Conservation (phyloP, 2,888 invertebrate genomes). For the Protonemura montana region DNA sequence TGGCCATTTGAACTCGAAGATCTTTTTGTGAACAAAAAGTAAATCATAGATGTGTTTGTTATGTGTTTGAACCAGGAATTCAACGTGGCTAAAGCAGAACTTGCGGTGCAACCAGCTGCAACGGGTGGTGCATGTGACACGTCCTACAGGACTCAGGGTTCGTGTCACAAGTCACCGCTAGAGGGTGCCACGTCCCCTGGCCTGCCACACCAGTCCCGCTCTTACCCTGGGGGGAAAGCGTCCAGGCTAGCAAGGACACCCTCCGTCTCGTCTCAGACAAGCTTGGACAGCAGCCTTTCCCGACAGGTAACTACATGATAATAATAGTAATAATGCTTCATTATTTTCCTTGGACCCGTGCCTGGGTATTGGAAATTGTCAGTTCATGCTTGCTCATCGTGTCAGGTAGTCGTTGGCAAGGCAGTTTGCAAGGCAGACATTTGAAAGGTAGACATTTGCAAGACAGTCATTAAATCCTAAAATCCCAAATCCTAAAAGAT, state of each 20-base stretch:
- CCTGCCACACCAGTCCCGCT: constrained; percentile 70
- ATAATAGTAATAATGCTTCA: too few species aligned
- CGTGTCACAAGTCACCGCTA: constrained; percentile 61
- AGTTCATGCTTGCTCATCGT: too few species aligned
- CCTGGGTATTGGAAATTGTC: too few species aligned
- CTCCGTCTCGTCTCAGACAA: constrained; percentile 84
- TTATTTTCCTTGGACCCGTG: too few species aligned
- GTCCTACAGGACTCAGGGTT: constrained; percentile 56
- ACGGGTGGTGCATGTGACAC: constrained; percentile 62
- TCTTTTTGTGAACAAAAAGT: too few species aligned
- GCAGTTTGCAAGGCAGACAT: too few species aligned
- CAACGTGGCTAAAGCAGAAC: constrained; percentile 70
- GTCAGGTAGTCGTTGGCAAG: too few species aligned
- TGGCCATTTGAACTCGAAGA: too few species aligned
- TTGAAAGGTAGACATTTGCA: too few species aligned
- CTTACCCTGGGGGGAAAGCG: constrained; percentile 66
- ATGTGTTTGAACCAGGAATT: constrained; percentile 64
- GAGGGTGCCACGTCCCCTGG: constrained; percentile 59
- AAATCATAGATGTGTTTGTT: too few species aligned
- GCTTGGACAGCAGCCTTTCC: constrained; percentile 77
- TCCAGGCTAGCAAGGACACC: constrained; percentile 75
- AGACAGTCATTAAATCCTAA: too few species aligned
- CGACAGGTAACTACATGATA: constrained; percentile 62
- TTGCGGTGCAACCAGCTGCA: constrained; percentile 68
- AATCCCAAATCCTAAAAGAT: too few species aligned